A percentile compares a stretch with the other conserved stretches of the same genome.
Evolutionary conservation across 2,797 vertebrate genomes (phyloP).

Genomic region (Salmo trutta): DNA sequence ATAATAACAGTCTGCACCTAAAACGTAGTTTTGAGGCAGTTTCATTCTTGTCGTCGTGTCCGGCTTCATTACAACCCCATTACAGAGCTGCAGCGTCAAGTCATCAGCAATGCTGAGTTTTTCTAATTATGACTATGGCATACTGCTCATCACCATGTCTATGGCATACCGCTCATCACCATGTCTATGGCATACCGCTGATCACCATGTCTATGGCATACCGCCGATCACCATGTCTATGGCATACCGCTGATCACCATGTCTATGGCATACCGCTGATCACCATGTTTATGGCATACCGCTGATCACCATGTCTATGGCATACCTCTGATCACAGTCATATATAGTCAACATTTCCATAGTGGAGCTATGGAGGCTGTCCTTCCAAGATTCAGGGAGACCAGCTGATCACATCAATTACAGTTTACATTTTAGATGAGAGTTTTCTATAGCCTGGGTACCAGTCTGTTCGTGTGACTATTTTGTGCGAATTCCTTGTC

Average conservation of each 20-base stretch:
- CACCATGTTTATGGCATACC: too few species aligned
- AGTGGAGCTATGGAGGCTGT: background rate
- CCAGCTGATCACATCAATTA: background rate
- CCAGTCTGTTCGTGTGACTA: background rate
- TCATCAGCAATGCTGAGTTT: constrained; percentile 13
- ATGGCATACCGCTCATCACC: too few species aligned
- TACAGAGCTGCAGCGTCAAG: background rate
- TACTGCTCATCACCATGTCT: too few species aligned
- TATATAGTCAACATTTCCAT: background rate
- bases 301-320: too few species aligned
- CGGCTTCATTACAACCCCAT: background rate
- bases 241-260: too few species aligned
- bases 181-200: too few species aligned
- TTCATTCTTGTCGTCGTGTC: background rate
- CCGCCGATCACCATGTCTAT: too few species aligned
- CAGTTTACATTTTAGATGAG: background rate
- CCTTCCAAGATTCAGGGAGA: background rate
- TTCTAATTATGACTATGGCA: background rate
- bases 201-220: too few species aligned
- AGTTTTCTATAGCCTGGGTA: background rate
- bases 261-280: too few species aligned
- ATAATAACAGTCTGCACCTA: background rate
- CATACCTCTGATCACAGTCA: background rate
- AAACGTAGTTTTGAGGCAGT: constrained; percentile 21
- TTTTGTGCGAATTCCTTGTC: background rate